These are phyloP conservation scores for Meriones psammophilus DNA, from an alignment of 2,797 vertebrate genomes.

Conservation along the genomic window DNA sequence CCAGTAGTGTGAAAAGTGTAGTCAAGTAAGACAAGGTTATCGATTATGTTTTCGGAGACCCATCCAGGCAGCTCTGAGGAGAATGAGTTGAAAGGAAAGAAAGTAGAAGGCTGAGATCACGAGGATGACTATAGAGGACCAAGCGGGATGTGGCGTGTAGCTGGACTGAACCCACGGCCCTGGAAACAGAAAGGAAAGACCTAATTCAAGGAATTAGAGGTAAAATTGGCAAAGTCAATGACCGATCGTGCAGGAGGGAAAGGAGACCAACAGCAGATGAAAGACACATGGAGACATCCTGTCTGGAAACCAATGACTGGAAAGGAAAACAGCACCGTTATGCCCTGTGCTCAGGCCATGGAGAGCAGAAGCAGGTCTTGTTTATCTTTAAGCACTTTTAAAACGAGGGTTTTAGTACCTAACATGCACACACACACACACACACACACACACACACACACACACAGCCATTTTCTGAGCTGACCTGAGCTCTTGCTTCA, in stretches of 20 bases:
- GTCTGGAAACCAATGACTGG: slow-evolving; percentile 12
- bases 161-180: not conserved
- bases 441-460: too few relatives aligned
- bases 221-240: slow-evolving; percentile 29
- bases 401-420: not conserved
- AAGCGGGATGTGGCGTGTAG: not conserved
- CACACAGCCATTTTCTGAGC: too few relatives aligned
- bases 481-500: too few relatives aligned
- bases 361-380: slow-evolving; percentile 14
- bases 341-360: not conserved
- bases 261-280: not conserved
- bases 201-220: slow-evolving; percentile 40
- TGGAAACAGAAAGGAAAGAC: slow-evolving; percentile 38
- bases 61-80: not conserved
- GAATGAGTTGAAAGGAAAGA: not conserved
- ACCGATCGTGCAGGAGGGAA: not conserved
- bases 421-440: not conserved
- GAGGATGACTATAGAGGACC: not conserved
- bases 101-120: slow-evolving; percentile 56
- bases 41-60: slow-evolving; percentile 50
- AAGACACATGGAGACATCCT: not conserved
- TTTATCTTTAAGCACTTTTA: not conserved
- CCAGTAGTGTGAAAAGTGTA: not conserved
- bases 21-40: slow-evolving; percentile 36
- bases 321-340: not conserved